Evolutionary conservation across 2,113 vertebrate genomes (phyloP).

Genomic region (Stegastes partitus): DNA sequence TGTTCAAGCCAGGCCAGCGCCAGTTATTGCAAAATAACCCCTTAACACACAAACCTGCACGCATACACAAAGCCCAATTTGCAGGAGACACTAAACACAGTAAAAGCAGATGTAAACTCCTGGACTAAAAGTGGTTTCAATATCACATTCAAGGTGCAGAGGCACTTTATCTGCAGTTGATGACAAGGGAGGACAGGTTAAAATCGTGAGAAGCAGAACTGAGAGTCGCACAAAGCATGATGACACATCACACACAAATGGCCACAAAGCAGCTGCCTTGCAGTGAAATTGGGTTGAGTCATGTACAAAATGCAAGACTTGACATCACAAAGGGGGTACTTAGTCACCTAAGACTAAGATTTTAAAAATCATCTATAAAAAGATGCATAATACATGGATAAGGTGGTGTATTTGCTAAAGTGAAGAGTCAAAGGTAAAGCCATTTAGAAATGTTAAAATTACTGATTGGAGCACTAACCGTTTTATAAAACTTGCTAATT

Average conservation of each 20-base stretch:
- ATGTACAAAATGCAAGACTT: slow-evolving; percentile 15
- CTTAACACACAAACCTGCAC: slow-evolving; percentile 51
- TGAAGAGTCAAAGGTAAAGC: background rate
- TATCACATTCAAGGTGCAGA: slow-evolving; percentile 19
- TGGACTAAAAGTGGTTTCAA: slow-evolving; percentile 29
- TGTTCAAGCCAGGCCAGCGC: slow-evolving; percentile 62
- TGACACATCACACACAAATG: slow-evolving; percentile 43
- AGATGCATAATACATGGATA: background rate
- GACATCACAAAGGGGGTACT: slow-evolving; percentile 9
- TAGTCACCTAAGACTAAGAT: background rate
- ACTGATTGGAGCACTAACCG: background rate
- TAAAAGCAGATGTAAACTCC: slow-evolving; percentile 17
- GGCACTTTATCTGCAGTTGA: slow-evolving; percentile 14
- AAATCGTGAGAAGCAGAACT: slow-evolving; percentile 54
- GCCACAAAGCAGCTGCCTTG: slow-evolving; percentile 33
- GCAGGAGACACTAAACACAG: slow-evolving; percentile 4
- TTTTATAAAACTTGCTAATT: background rate
- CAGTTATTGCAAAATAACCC: slow-evolving; percentile 71
- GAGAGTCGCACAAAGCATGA: slow-evolving; percentile 36
- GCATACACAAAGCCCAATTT: slow-evolving; percentile 7
- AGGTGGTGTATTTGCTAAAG: background rate
- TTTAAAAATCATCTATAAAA: background rate
- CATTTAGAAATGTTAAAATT: background rate
- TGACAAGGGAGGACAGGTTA: slow-evolving; percentile 22
- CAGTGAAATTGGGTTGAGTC: slow-evolving; percentile 33